phyloP scores from a whole-genome alignment of 2,888 invertebrate species.

The Rotaria sp. region DNA sequence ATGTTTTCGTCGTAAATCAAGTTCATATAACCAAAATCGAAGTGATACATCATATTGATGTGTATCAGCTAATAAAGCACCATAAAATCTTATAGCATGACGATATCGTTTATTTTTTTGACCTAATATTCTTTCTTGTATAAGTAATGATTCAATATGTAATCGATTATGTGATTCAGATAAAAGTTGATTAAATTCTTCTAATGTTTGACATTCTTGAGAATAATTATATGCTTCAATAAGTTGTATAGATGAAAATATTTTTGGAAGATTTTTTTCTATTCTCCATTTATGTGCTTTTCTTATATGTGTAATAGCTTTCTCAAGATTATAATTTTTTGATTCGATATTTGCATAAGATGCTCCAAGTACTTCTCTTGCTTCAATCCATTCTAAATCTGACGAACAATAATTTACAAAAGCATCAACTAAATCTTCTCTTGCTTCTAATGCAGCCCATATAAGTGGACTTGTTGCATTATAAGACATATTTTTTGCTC shows the following conservation, averaged over 20 bases:
- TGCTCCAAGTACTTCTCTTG: not conserved
- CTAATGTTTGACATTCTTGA: not conserved
- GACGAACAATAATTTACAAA: not conserved
- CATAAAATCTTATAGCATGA: not conserved
- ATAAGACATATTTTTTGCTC: not conserved
- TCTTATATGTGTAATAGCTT: not conserved
- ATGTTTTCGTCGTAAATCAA: not conserved
- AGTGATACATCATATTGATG: not conserved
- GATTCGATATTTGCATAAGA: not conserved
- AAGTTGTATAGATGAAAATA: not conserved
- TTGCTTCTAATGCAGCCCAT: not conserved
- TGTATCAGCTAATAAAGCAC: not conserved
- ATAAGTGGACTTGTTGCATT: not conserved
- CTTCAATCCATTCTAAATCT: not conserved
- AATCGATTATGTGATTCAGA: not conserved
- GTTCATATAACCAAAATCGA: not conserved
- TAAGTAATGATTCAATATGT: not conserved
- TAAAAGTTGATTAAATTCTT: not conserved
- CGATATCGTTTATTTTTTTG: slow-evolving; percentile 13
- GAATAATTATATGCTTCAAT: not conserved
- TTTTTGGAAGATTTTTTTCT: not conserved
- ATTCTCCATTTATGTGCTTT: not conserved
- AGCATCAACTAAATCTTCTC: not conserved
- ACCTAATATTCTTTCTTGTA: slow-evolving; percentile 4
- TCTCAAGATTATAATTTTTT: not conserved